Evolutionary conservation across 1,140 invertebrate genomes (phyloP).

Genomic region (Onthophagus taurus): DNA sequence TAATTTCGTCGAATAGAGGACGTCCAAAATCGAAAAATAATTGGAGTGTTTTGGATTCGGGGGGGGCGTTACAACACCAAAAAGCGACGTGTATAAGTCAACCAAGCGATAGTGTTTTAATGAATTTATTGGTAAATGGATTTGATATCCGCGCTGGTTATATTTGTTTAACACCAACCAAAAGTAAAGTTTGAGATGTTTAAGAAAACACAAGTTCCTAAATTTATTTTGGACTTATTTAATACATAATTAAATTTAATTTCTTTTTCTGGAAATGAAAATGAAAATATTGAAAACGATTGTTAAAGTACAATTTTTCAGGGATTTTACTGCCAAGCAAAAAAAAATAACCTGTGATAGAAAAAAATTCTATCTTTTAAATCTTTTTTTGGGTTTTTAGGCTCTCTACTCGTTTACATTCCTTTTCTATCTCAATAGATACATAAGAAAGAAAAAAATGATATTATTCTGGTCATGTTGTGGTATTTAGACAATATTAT

Average conservation of each 20-base stretch:
- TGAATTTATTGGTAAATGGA: constrained; percentile 85
- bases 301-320: constrained; percentile 11
- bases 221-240: neutral
- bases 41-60: constrained; percentile 32
- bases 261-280: neutral
- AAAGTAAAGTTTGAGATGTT: constrained; percentile 14
- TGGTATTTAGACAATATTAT: no score
- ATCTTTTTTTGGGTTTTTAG: no score
- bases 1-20: constrained; percentile 40
- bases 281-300: neutral
- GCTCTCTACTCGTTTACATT: no score
- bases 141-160: constrained; percentile 86
- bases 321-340: no score
- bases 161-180: constrained; percentile 64
- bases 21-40: constrained; percentile 27
- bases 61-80: no score
- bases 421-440: no score
- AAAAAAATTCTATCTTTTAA: no score
- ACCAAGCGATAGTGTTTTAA: constrained; percentile 67
- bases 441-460: no score
- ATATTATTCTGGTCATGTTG: no score
- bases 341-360: no score
- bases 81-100: constrained; percentile 33
- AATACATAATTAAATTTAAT: neutral
- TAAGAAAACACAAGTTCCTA: neutral